These are phyloP conservation scores for Delphinus delphis DNA, from an alignment of 2,113 vertebrate species.

Conservation along the genomic window DNA sequence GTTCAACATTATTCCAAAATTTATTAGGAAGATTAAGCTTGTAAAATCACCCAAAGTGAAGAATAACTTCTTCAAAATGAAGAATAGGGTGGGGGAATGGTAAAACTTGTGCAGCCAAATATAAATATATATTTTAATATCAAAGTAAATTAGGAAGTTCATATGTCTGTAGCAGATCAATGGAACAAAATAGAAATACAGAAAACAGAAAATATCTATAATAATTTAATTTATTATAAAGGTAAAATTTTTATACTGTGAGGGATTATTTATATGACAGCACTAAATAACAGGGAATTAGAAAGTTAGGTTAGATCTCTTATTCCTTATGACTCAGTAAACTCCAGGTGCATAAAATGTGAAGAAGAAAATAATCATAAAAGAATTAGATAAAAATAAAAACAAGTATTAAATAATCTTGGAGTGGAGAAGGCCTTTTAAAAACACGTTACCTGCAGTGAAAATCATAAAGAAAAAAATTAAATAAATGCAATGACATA, in stretches of 20 bases:
- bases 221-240: background rate
- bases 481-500: background rate
- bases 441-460: background rate
- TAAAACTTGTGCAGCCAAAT: background rate
- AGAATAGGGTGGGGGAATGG: background rate
- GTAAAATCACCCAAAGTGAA: background rate
- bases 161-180: background rate
- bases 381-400: background rate
- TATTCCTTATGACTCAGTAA: background rate
- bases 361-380: background rate
- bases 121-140: constrained; percentile 7
- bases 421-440: background rate
- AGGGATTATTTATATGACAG: background rate
- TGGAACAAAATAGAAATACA: background rate
- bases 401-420: background rate
- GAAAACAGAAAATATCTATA: background rate
- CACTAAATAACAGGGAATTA: background rate
- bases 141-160: background rate
- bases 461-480: background rate
- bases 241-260: background rate
- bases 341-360: background rate
- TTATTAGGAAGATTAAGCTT: background rate
- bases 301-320: background rate
- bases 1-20: background rate
- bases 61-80: constrained; percentile 12